These are phyloP conservation scores for Psylliodes chrysocephalus DNA, from an alignment of 2,888 invertebrate genomes.

Conservation along the genomic window DNA sequence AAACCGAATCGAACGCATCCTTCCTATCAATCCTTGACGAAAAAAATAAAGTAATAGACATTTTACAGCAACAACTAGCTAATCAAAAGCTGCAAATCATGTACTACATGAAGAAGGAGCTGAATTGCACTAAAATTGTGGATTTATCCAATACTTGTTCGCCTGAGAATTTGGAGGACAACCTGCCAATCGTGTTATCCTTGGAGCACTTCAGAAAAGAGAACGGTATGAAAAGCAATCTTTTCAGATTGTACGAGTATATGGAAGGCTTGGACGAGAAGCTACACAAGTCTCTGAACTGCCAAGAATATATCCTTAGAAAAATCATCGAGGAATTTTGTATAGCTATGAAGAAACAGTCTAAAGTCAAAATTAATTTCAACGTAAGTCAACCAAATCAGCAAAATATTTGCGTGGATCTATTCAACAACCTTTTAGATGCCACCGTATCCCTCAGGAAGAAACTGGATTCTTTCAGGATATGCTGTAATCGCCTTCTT, in stretches of 20 bases:
- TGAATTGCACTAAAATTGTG: slow-evolving; percentile 47
- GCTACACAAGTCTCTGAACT: slow-evolving; percentile 41
- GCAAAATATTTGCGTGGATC: slow-evolving; percentile 46
- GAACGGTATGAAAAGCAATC: slow-evolving; percentile 53
- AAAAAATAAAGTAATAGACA: slow-evolving; percentile 54
- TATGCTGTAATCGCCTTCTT: slow-evolving; percentile 54
- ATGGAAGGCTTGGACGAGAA: slow-evolving; percentile 50
- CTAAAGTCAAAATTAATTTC: slow-evolving; percentile 32
- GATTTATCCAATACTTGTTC: slow-evolving; percentile 54
- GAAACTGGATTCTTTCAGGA: slow-evolving; percentile 52
- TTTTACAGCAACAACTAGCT: slow-evolving; percentile 52
- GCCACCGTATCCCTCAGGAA: slow-evolving; percentile 48
- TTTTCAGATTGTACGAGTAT: slow-evolving; percentile 52
- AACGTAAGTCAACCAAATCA: slow-evolving; percentile 41
- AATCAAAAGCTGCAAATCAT: slow-evolving; percentile 57
- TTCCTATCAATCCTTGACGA: slow-evolving; percentile 54
- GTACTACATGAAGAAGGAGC: slow-evolving; percentile 54
- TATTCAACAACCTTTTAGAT: slow-evolving; percentile 51
- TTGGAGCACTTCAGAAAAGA: slow-evolving; percentile 53
- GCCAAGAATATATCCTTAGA: slow-evolving; percentile 52
- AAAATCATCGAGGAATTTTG: slow-evolving; percentile 50
- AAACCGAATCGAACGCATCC: slow-evolving; percentile 9
- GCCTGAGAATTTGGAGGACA: slow-evolving; percentile 49
- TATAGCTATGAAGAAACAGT: slow-evolving; percentile 37
- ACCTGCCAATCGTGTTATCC: slow-evolving; percentile 54